A percentile compares a stretch with the other conserved stretches of the same genome.
These are phyloP conservation scores for Noctilio leporinus DNA, from an alignment of 2,113 vertebrate genomes.

Conservation along the genomic window DNA sequence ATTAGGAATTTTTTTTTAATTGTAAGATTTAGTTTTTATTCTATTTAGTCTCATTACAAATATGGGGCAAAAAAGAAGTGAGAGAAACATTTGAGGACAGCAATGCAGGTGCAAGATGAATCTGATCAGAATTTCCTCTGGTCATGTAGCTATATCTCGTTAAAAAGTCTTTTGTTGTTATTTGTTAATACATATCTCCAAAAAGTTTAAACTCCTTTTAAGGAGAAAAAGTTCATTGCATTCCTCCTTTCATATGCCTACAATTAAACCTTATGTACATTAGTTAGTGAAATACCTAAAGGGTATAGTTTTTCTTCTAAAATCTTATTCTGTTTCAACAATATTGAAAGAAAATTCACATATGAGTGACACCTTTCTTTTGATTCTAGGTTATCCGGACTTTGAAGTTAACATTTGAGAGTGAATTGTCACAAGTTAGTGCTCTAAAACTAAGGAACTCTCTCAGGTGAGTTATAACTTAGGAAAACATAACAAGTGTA, in stretches of 20 bases:
- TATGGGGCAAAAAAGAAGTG: not conserved
- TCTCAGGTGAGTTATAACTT: constrained; percentile 66
- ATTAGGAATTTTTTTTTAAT: not conserved
- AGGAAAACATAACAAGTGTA: not conserved
- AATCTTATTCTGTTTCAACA: constrained; percentile 5
- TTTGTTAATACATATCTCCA: not conserved
- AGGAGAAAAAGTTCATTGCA: not conserved
- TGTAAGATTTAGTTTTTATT: not conserved
- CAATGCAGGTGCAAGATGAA: not conserved
- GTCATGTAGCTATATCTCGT: not conserved
- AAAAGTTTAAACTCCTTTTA: not conserved
- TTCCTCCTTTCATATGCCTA: not conserved
- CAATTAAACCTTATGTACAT: not conserved
- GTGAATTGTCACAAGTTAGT: constrained; percentile 73
- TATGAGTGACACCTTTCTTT: constrained; percentile 1
- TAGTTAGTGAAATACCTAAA: not conserved
- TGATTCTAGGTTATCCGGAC: constrained; percentile 77
- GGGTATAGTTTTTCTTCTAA: not conserved
- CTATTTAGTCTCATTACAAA: not conserved
- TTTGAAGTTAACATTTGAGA: constrained; percentile 74
- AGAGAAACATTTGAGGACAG: not conserved
- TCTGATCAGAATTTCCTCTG: not conserved
- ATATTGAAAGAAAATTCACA: not conserved
- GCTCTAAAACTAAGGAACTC: constrained; percentile 65
- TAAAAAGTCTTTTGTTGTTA: not conserved